Base-by-base conservation (phyloP, 2,888 invertebrate species). In the Ommatoiulus sabulosus region DNA sequence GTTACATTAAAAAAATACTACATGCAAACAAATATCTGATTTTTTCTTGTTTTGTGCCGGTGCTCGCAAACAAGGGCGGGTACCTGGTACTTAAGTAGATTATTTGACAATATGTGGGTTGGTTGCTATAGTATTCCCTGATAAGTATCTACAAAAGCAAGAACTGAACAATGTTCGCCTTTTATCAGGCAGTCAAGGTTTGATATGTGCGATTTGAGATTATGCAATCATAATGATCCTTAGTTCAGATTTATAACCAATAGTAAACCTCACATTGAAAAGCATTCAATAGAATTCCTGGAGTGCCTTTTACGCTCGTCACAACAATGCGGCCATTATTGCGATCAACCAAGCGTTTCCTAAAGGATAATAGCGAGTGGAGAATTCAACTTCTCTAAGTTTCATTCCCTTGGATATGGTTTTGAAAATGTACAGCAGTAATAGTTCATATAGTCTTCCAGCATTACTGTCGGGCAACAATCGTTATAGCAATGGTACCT, bases 211-310 rank as follows among this genome's bases (percentile, higher is more conserved):
- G 80, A 24, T 80, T 35, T 80, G 35, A 35, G 35, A 80, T 80
- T 80, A 80, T 80, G 35, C 35, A 80, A 24, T 80, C 80, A 15
- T 43, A 80, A 35, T 43, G 80, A 80, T 80, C 35, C 24, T 80
- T 43, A 80, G 35, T 24, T 80, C 80, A 80, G 80, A 15, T 80
- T 80, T 72, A 12, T 35, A 80, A 35, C 80, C 80, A 80, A 80
- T 80, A 15, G 80, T 24, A 35, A 80, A 80, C 80, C 80, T 43
- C 35, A 35, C 24, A 35, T 80, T 10, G 12, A 80, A 72, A 80
- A 80, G 17, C 12, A 15, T 80, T 80, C 80, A 80, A 80, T 35
- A 80, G 80, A 80, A 80, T 80, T 80, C 80, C 80, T 80, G 80
- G 80, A 80, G 80, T 80, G 80, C 35, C 80, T 80, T 80, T 80